Conservation (phyloP, 2,888 invertebrate species). For the Abrostola tripartita region DNA sequence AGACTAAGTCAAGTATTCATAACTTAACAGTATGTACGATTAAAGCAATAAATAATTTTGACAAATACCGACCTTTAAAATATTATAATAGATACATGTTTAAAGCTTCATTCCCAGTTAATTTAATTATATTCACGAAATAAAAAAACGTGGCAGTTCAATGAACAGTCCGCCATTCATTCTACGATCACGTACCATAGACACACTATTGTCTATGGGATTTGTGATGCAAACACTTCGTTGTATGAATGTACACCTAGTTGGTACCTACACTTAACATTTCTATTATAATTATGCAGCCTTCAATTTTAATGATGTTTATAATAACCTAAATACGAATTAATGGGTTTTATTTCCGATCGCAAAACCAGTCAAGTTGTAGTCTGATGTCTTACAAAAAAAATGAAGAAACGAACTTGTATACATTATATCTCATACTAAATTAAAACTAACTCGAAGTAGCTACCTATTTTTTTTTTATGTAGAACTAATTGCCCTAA, state of each 20-base stretch:
- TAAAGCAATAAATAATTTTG: no score
- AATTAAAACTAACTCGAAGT: no score
- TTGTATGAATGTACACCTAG: constrained; percentile 37
- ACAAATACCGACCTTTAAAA: constrained; percentile 5
- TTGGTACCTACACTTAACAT: constrained; percentile 26
- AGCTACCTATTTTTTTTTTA: no score
- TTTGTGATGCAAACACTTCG: constrained; percentile 55
- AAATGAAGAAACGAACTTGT: no score
- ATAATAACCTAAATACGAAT: no score
- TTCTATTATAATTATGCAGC: constrained; percentile 51
- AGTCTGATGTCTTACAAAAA: no score
- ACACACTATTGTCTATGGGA: constrained; percentile 60
- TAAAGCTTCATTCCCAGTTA: constrained; percentile 26
- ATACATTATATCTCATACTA: no score
- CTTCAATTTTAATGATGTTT: constrained; percentile 8
- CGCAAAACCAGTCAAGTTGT: no score
- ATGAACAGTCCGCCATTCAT: constrained; percentile 49
- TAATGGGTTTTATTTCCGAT: no score
- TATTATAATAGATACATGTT: neutral
- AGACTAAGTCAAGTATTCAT: no score
- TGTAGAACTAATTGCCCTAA: no score
- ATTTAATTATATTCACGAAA: constrained; percentile 50
- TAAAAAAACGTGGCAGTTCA: constrained; percentile 48
- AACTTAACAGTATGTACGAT: no score
- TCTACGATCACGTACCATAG: constrained; percentile 49